A percentile compares a stretch with the other conserved stretches of the same genome.
These are phyloP conservation scores for Plebejus melissa DNA, from an alignment of 2,888 invertebrate species.

Conservation along the genomic window DNA sequence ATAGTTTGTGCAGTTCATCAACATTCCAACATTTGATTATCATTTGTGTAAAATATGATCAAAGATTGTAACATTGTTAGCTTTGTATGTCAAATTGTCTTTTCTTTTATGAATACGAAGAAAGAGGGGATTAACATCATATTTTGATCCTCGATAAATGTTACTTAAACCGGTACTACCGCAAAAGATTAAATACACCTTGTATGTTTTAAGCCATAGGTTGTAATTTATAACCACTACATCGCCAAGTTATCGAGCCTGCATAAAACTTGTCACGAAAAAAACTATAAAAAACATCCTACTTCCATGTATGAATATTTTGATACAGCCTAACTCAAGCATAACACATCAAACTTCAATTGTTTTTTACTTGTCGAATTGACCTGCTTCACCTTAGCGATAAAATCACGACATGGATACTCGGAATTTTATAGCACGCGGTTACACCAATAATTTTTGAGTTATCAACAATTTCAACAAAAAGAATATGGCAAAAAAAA, in stretches of 20 bases:
- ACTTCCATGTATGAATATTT: constrained; percentile 18
- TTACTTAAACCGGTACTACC: too few species aligned
- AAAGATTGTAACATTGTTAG: too few species aligned
- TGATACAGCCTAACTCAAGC: constrained; percentile 1
- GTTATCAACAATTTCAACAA: neutral
- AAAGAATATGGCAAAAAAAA: neutral
- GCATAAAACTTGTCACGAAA: neutral
- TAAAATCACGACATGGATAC: constrained; percentile 14
- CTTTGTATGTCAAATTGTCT: neutral
- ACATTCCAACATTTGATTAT: too few species aligned
- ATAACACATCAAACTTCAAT: neutral
- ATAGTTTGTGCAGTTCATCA: too few species aligned
- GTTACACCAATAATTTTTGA: neutral
- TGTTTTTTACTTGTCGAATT: constrained; percentile 8
- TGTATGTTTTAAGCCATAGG: neutral
- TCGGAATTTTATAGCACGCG: constrained; percentile 4
- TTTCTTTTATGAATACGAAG: neutral
- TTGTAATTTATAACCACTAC: neutral
- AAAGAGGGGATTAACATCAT: too few species aligned
- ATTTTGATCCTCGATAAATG: too few species aligned
- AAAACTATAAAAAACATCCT: neutral
- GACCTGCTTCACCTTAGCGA: constrained; percentile 20
- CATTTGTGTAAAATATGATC: too few species aligned
- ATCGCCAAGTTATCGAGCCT: neutral
- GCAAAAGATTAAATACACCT: neutral